A percentile compares a stretch with the other conserved stretches of the same genome.
phyloP scores from a whole-genome alignment of 2,113 vertebrate genomes.

The Rhineura floridana region DNA sequence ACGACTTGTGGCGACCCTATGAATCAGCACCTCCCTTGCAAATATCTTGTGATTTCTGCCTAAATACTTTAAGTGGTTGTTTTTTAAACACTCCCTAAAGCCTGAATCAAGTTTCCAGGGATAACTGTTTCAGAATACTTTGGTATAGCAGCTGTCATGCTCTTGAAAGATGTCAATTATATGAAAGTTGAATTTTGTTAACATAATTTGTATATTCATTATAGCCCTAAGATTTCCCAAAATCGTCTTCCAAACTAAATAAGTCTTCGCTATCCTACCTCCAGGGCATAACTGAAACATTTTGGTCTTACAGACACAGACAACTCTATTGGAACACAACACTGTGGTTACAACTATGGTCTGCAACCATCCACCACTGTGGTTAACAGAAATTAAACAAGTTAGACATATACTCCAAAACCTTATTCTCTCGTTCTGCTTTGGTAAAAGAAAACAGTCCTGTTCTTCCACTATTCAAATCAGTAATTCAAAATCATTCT shows the following conservation, averaged over 20 bases:
- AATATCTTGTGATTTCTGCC: background rate
- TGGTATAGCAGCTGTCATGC: background rate
- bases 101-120: background rate
- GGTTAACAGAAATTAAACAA: background rate
- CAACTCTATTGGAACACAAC: background rate
- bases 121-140: background rate
- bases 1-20: too few species aligned
- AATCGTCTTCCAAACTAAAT: background rate
- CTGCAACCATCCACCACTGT: too few species aligned
- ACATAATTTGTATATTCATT: background rate
- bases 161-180: background rate
- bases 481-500: background rate
- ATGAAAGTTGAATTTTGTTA: background rate
- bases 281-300: background rate
- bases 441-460: background rate
- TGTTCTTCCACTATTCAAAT: too few species aligned
- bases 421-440: too few species aligned
- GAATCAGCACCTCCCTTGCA: too few species aligned
- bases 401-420: background rate
- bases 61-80: background rate
- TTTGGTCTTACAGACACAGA: background rate
- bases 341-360: background rate
- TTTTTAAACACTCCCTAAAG: background rate
- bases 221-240: background rate
- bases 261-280: background rate